These are phyloP conservation scores for Hydrozoanthus gracilis DNA, from an alignment of 92 coral and sea anemone species.

Conservation along the genomic window DNA sequence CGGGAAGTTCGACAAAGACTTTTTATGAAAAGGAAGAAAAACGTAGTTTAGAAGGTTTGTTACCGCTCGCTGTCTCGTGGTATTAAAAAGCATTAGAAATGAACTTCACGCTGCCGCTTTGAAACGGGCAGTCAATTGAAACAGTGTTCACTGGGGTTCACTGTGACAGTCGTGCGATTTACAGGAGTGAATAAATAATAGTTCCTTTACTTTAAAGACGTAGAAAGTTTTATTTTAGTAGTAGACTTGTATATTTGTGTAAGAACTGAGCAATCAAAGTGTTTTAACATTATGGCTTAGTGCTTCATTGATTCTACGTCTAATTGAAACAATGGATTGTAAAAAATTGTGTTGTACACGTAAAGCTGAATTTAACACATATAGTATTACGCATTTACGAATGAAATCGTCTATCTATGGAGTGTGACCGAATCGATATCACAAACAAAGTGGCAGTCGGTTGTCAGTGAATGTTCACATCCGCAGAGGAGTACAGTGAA, in stretches of 20 bases:
- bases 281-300: background rate
- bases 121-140: too few relatives aligned
- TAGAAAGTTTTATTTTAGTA: constrained; percentile 5
- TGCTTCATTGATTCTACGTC: constrained; percentile 22
- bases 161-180: too few relatives aligned
- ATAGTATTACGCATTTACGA: background rate
- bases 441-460: background rate
- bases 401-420: background rate
- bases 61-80: constrained; percentile 1
- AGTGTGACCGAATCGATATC: constrained; percentile 1
- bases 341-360: too few relatives aligned
- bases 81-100: too few relatives aligned
- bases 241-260: constrained; percentile 14
- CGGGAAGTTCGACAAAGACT: background rate
- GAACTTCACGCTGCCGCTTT: too few relatives aligned
- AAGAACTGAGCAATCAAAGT: constrained; percentile 33
- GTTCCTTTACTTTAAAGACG: constrained; percentile 27
- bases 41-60: background rate
- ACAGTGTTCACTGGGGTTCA: too few relatives aligned
- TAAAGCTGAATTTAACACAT: too few relatives aligned
- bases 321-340: background rate
- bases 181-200: too few relatives aligned
- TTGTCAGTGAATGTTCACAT: constrained; percentile 1
- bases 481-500: background rate
- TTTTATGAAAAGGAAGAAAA: background rate